A percentile compares a stretch with the other conserved stretches of the same genome.
These are phyloP conservation scores for Alectura lathami DNA, from an alignment of 2,113 vertebrate species.

Conservation along the genomic window DNA sequence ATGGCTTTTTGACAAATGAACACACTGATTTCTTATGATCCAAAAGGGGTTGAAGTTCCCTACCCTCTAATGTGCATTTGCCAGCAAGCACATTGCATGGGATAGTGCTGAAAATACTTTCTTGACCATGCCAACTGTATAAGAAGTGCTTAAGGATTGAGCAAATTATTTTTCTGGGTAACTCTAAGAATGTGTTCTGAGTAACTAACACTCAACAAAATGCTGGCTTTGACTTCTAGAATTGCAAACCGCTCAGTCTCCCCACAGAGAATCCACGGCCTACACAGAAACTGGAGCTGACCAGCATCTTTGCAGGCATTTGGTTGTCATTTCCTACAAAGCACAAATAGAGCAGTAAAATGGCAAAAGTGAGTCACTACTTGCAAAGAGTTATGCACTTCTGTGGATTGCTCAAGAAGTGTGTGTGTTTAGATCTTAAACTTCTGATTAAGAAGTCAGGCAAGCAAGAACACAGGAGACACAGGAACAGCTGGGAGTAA, in stretches of 20 bases:
- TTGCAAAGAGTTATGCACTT: not conserved
- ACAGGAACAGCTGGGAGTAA: not conserved
- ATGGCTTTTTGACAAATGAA: not conserved
- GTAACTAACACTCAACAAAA: not conserved
- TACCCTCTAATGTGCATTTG: not conserved
- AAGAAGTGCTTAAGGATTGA: not conserved
- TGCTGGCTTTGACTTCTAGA: not conserved
- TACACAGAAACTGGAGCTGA: not conserved
- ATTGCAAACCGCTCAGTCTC: not conserved
- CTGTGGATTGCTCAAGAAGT: not conserved
- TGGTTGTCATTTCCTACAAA: not conserved
- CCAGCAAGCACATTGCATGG: not conserved
- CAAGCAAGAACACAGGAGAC: not conserved
- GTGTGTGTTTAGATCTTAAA: conserved; percentile 13
- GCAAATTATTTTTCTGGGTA: not conserved
- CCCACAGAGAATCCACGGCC: accelerated
- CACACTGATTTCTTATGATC: not conserved
- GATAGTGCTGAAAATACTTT: not conserved
- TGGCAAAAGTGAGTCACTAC: not conserved
- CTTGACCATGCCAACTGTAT: not conserved
- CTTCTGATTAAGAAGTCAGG: conserved; percentile 3
- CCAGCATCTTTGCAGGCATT: not conserved
- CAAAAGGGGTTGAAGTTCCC: not conserved
- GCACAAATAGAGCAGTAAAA: not conserved
- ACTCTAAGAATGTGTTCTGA: not conserved